Conservation (phyloP, 2,113 vertebrate genomes). For the Stegastes partitus region DNA sequence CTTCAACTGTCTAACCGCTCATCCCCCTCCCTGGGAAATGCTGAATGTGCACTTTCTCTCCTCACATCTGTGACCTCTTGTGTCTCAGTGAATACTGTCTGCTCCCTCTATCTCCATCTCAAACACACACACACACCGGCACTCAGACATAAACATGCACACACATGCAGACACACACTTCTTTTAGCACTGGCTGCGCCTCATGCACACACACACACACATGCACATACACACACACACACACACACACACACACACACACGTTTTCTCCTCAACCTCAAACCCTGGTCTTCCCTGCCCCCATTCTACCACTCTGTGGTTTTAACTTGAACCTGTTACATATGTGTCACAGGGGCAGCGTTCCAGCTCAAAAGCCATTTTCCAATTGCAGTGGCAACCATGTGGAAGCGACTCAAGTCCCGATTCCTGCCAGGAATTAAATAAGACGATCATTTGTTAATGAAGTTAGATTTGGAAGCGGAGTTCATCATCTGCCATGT, state of each 20-base stretch:
- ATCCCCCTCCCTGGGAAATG: conserved; percentile 55
- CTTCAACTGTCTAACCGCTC: conserved; percentile 33
- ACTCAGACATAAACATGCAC: background rate
- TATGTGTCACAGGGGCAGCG: conserved; percentile 36
- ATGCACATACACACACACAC: background rate
- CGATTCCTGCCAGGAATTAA: conserved; percentile 37
- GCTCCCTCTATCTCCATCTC: conserved; percentile 40
- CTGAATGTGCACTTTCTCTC: conserved; percentile 71
- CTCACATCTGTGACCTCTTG: conserved; percentile 50
- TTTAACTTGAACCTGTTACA: conserved; percentile 57
- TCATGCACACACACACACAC: background rate
- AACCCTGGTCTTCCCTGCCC: conserved; percentile 21
- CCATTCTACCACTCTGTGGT: conserved; percentile 37
- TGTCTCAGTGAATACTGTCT: conserved; percentile 35
- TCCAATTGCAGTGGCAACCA: conserved; percentile 18
- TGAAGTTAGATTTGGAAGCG: conserved; percentile 56
- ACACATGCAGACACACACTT: conserved; percentile 6
- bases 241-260: conserved; percentile 19
- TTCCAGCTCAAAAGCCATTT: conserved; percentile 34
- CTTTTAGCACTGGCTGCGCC: background rate
- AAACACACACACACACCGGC: conserved; percentile 19
- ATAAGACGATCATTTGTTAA: conserved; percentile 56
- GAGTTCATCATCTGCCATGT: conserved; percentile 58
- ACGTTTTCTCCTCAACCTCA: conserved; percentile 18
- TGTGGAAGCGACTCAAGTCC: conserved; percentile 15